These are phyloP conservation scores for Mimumesa dahlbomi DNA, from an alignment of 2,888 invertebrate genomes.

Conservation along the genomic window DNA sequence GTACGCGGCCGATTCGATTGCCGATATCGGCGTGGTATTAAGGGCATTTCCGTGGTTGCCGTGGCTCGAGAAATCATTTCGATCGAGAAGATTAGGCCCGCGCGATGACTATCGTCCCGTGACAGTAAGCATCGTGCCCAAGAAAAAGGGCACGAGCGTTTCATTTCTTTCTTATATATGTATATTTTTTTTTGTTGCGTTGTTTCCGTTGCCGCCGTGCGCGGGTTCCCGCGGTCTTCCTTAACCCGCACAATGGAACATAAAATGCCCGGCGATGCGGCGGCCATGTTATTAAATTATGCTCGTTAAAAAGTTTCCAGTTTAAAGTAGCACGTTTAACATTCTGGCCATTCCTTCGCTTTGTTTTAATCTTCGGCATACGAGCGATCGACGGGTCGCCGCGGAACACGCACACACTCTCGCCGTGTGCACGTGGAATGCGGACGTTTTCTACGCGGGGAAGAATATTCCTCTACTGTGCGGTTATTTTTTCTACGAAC, in stretches of 20 bases:
- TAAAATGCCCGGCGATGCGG: constrained; percentile 32
- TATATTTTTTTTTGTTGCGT: no score
- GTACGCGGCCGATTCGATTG: neutral
- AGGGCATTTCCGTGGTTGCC: neutral
- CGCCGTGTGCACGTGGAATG: no score
- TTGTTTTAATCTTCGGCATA: no score
- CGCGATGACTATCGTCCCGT: constrained; percentile 33
- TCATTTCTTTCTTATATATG: constrained; percentile 14
- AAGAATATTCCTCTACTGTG: no score
- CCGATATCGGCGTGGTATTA: neutral
- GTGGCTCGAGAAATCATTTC: neutral
- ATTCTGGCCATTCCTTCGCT: constrained; percentile 40
- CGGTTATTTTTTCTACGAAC: no score
- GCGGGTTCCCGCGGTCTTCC: constrained; percentile 28
- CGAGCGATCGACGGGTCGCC: no score
- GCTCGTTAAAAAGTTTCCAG: constrained; percentile 42
- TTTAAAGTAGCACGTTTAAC: constrained; percentile 28
- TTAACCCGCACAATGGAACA: constrained; percentile 35
- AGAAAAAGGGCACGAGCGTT: constrained; percentile 39
- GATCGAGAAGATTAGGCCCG: constrained; percentile 18
- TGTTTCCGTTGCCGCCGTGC: constrained; percentile 27
- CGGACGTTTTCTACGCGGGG: no score
- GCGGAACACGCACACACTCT: no score
- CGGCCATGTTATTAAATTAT: constrained; percentile 43
- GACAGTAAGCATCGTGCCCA: constrained; percentile 25